phyloP scores from a whole-genome alignment of 2,888 invertebrate species.

The Meandrusa payeni region DNA sequence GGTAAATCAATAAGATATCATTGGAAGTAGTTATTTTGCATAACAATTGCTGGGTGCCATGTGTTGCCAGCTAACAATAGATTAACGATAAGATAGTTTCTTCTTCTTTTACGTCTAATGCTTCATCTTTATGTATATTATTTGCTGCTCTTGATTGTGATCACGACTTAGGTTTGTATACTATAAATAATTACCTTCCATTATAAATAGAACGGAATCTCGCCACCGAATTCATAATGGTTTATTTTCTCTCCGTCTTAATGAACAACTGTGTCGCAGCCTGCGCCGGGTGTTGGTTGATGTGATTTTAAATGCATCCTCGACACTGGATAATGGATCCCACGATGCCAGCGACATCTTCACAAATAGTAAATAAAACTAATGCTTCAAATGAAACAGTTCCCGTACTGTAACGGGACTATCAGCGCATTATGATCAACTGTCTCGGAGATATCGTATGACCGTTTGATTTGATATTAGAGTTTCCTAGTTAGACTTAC shows the following conservation, averaged over 20 bases:
- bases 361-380: slow-evolving; percentile 39
- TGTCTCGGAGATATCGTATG: too few species aligned
- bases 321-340: slow-evolving; percentile 38
- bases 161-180: too few species aligned
- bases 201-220: slow-evolving; percentile 9
- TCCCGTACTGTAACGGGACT: slow-evolving; percentile 9
- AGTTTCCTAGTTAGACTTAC: too few species aligned
- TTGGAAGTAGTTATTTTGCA: too few species aligned
- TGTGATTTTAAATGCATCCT: slow-evolving; percentile 58
- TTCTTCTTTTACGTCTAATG: too few species aligned
- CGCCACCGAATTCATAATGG: slow-evolving; percentile 26
- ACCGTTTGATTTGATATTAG: too few species aligned
- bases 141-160: too few species aligned
- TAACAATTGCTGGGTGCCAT: too few species aligned
- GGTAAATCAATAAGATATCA: too few species aligned
- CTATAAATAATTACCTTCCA: not conserved
- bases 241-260: slow-evolving; percentile 43
- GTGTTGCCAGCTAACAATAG: too few species aligned
- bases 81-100: too few species aligned
- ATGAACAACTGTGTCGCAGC: slow-evolving; percentile 42
- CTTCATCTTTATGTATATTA: too few species aligned
- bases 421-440: not conserved
- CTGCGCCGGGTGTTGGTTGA: slow-evolving; percentile 35
- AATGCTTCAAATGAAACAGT: slow-evolving; percentile 5
- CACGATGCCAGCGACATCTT: slow-evolving; percentile 37